These are phyloP conservation scores for Tenthredo distinguenda DNA, from an alignment of 2,888 invertebrate species.

Conservation along the genomic window DNA sequence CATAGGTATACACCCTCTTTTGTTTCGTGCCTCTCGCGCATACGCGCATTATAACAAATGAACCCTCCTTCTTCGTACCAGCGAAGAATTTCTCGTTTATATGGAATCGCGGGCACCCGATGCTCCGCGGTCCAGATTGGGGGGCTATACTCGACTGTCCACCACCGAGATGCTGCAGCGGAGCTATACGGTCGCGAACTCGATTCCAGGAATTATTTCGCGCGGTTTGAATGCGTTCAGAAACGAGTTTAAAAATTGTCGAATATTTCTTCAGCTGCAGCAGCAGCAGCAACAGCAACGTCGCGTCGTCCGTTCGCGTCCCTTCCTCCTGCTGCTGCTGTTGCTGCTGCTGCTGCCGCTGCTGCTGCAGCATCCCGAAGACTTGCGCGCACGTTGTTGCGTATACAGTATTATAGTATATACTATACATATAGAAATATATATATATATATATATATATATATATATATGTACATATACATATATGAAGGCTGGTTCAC, in stretches of 20 bases:
- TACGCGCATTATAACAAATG: slow-evolving; percentile 39
- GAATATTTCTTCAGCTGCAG: slow-evolving; percentile 71
- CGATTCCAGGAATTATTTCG: slow-evolving; percentile 71
- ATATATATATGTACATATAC: not conserved
- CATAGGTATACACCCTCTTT: slow-evolving; percentile 4
- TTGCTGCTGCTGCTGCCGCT: not conserved
- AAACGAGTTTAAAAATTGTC: slow-evolving; percentile 76
- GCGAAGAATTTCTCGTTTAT: slow-evolving; percentile 44
- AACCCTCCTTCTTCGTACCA: not conserved
- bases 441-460: not conserved
- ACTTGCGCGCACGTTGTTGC: slow-evolving; percentile 26
- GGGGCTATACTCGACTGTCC: slow-evolving; percentile 14
- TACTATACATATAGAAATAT: not conserved
- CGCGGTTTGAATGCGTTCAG: slow-evolving; percentile 71
- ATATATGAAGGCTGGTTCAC: slow-evolving; percentile 24
- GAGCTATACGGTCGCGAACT: slow-evolving; percentile 53
- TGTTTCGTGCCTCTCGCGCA: not conserved
- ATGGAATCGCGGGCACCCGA: slow-evolving; percentile 33
- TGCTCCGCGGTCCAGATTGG: not conserved
- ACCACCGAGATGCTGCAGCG: not conserved
- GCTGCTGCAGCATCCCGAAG: not conserved
- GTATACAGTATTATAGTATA: slow-evolving; percentile 18
- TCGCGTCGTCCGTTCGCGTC: slow-evolving; percentile 29
- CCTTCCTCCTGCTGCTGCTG: slow-evolving; percentile 21
- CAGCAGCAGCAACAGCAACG: slow-evolving; percentile 54